Percentiles rank a stretch among this genome's conserved stretches.
phyloP scores from a whole-genome alignment of 2,888 invertebrate genomes.

The Leptinotarsa haldemani region DNA sequence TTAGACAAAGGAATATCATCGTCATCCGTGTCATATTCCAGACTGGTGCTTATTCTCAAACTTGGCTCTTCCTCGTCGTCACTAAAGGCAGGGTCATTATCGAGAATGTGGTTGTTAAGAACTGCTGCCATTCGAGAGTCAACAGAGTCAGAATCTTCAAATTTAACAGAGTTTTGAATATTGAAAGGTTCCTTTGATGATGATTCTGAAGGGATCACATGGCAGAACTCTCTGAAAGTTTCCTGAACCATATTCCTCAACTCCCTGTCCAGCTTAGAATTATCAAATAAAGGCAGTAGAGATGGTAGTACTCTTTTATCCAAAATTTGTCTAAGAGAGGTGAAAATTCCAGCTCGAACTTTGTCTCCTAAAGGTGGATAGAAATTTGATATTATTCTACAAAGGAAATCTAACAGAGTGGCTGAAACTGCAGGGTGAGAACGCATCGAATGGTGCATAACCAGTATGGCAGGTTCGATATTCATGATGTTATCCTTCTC shows the following conservation, averaged over 20 bases:
- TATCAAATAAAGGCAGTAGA: conserved; percentile 87
- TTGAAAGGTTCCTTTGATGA: conserved; percentile 52
- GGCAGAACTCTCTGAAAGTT: conserved; percentile 91
- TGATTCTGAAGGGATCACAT: conserved; percentile 57
- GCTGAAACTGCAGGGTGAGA: conserved; percentile 92
- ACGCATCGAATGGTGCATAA: conserved; percentile 93
- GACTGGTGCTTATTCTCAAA: conserved; percentile 59
- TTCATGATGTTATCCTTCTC: conserved; percentile 96
- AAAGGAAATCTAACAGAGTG: conserved; percentile 89
- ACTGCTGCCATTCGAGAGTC: conserved; percentile 45
- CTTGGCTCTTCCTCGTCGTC: conserved; percentile 83
- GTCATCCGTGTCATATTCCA: conserved; percentile 76
- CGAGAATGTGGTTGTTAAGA: conserved; percentile 67
- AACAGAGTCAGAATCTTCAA: conserved; percentile 49
- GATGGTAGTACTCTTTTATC: conserved; percentile 93
- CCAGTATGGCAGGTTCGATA: conserved; percentile 92
- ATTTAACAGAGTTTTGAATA: conserved; percentile 48
- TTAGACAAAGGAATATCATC: conserved; percentile 81
- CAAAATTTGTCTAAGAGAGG: conserved; percentile 85
- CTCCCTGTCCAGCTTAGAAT: conserved; percentile 87
- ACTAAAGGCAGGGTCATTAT: conserved; percentile 82
- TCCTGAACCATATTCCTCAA: conserved; percentile 86
- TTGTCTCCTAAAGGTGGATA: conserved; percentile 83
- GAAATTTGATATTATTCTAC: conserved; percentile 90
- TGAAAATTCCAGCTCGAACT: conserved; percentile 84